Evolutionary conservation across 2,113 vertebrate species (phyloP).

Genomic region (Cacatua alba): DNA sequence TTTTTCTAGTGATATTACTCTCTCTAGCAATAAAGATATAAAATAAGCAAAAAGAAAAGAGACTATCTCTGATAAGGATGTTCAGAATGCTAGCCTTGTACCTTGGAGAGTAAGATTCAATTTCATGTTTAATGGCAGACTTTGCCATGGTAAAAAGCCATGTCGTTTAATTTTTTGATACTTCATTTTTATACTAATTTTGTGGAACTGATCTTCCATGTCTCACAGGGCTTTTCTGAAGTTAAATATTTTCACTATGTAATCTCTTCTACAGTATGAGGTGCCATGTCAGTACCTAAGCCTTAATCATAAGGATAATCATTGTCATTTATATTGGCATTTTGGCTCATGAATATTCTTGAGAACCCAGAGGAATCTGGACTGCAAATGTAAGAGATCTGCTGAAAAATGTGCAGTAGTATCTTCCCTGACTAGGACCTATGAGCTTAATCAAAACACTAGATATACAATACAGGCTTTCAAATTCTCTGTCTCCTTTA

Average conservation of each 20-base stretch:
- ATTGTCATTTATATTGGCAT: background rate
- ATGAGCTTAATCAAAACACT: background rate
- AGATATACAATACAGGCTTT: background rate
- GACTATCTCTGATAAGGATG: background rate
- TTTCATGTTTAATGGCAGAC: background rate
- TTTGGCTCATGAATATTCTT: background rate
- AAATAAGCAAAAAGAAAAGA: background rate
- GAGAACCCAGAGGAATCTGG: background rate
- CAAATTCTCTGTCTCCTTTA: background rate
- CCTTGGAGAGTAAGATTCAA: background rate
- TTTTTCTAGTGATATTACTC: background rate
- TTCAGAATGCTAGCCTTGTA: background rate
- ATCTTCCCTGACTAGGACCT: background rate
- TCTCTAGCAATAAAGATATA: background rate
- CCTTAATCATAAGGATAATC: background rate
- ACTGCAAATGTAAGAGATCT: background rate
- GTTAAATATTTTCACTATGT: background rate
- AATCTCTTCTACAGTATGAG: background rate
- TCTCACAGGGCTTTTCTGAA: background rate
- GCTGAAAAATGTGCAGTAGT: background rate
- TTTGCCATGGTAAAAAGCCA: background rate
- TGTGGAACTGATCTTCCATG: background rate
- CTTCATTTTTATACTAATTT: background rate
- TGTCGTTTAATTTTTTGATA: background rate
- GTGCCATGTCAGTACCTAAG: background rate